phyloP scores from a whole-genome alignment of 2,888 invertebrate genomes.

The Caenorhabditis parvicauda region DNA sequence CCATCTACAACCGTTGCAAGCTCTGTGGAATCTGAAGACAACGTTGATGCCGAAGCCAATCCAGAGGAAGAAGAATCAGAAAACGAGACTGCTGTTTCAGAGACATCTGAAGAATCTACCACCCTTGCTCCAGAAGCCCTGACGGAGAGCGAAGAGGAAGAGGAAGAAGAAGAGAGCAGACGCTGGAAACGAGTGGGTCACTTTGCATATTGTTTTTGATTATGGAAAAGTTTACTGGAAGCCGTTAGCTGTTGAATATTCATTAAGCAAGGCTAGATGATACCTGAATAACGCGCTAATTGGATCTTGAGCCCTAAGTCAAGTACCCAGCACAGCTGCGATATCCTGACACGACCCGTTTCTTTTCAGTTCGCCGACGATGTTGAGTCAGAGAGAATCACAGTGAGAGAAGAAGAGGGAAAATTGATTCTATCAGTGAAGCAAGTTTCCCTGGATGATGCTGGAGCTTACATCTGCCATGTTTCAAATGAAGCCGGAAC shows the following conservation, averaged over 20 bases:
- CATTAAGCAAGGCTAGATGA: too few relatives aligned
- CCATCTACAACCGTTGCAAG: too few relatives aligned
- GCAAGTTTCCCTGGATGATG: conserved; percentile 38
- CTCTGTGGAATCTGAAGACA: conserved; percentile 7
- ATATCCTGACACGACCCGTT: too few relatives aligned
- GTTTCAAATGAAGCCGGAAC: conserved; percentile 49
- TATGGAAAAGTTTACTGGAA: neutral
- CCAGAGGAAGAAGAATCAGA: conserved; percentile 9
- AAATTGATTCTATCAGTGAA: conserved; percentile 37
- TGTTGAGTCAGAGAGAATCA: conserved; percentile 16
- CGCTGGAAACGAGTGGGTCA: conserved; percentile 32
- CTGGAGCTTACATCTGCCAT: conserved; percentile 43
- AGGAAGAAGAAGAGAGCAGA: conserved; percentile 24
- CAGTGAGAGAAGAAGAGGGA: conserved; percentile 26
- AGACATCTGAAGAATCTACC: conserved; percentile 11
- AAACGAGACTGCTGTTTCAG: neutral
- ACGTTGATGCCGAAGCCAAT: neutral
- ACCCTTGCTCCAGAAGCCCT: conserved; percentile 3
- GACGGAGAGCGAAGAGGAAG: conserved; percentile 9
- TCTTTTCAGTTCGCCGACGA: conserved; percentile 25
- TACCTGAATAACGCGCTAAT: neutral
- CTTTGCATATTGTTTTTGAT: too few relatives aligned
- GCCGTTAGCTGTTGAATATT: neutral
- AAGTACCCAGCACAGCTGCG: too few relatives aligned
- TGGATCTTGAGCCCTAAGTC: too few relatives aligned